Evolutionary conservation across 2,888 invertebrate genomes (phyloP), one percentile per base, ranked within the genome.

Genomic region (Nemapogon koenigi): DNA sequence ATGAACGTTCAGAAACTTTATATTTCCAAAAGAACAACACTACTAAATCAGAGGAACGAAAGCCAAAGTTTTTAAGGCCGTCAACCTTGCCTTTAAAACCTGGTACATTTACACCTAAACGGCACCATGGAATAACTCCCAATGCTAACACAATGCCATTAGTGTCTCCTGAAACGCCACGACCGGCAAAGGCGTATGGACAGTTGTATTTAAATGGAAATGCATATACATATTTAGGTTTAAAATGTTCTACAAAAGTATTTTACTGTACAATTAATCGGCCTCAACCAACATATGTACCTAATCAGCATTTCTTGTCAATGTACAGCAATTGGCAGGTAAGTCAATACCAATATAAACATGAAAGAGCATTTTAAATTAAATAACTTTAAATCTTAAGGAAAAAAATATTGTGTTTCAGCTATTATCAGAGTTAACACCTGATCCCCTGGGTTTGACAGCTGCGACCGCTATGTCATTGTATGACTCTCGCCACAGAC

Each of bases 291-390:
- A 94, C 94, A 62, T 97, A 96, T 61, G 94, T 96, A 41, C 90
- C 89, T 1, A 91, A 92, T 51, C 88, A 90, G 62, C 90, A 91
- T 55, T 91, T 90, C 51, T 72, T 97, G 38, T 97, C 96, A 28
- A 97, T 97, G 97, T 97, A 97, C 63, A 95, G 95, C 38, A 95
- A 96, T 62, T 97, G 97, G 92, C 88, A 89, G 78, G 88, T 89
- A 59, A 81, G 30, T 18, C 6, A 3, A 7, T 17, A n/a, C 16
- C 4, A 16, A 17, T 18, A 11, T 17, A 18, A 33, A n/a, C n/a
- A n/a, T n/a, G n/a, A n/a, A n/a, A n/a, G n/a, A n/a, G n/a, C 18
- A 16, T 6, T 31, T 31, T 14, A 18, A 33, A 13, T 7, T 16
- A 31, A 19, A 18, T 18, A 19, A 11, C 7, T 35, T 13, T 14